Base-by-base conservation (phyloP, 2,113 vertebrate genomes). In the Ovis canadensis region DNA sequence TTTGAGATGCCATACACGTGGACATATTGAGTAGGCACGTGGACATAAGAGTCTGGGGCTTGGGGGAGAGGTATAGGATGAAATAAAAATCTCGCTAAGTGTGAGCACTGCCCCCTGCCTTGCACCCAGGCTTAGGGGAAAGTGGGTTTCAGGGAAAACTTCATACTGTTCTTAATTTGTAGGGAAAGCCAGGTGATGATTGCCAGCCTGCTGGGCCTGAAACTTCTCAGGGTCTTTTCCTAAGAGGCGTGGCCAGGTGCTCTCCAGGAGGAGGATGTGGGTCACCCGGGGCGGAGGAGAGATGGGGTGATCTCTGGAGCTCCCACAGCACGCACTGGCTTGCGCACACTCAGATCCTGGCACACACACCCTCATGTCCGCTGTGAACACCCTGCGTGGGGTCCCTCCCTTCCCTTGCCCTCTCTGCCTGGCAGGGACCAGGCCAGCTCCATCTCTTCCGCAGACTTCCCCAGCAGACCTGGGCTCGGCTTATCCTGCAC, bases 321-420 rank as follows among this genome's bases (percentile, higher is more conserved):
- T 43, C 25, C 15, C 55, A 1, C 0, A 8, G 25, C 15, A 23
- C 50, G 27, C 3, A 1, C 17, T 21, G 19, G 50, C 59, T 33
- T 27, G 7, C 1, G 1, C 2, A 13, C 16, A 4, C 57, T 16
- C n/a, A 27, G 54, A 12, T 23, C 12, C 43, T 13, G 43, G 55
- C 8, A 6, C 6, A 0, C 2, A 2, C n/a, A 12, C 33, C n/a
- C 2, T 7, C 52, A 36, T 2, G 9, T n/a, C 54, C 0, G 0
- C 74, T 3, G 43, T 33, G 33, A 29, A 3, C 1, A 0, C 55
- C 29, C 2, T n/a, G 48, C 2, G 0, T 2, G 15, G 21, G 21
- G 40, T 31, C 71, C 13, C 25, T 31, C 57, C 17, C 9, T 25
- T 9, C 27, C 36, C 1, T 40, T 6, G 43, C 0, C 33, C 40